Evolutionary conservation across 1,140 invertebrate species (phyloP).

Genomic region (Sycophila sp.): DNA sequence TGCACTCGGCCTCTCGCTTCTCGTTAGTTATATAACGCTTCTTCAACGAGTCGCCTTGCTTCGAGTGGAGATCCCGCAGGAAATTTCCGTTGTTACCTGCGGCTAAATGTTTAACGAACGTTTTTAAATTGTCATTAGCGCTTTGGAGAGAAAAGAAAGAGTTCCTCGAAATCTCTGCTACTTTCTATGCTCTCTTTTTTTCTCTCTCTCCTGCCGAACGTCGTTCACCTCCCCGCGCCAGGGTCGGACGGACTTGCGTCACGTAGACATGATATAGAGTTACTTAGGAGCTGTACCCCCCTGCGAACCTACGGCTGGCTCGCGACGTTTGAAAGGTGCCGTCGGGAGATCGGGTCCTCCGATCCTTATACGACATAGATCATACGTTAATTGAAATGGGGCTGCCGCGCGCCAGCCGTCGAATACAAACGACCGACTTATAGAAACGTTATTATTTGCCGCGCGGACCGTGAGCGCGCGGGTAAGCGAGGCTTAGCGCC

Average conservation of each 20-base stretch:
- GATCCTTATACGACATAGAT: conserved; percentile 64
- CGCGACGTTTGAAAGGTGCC: conserved; percentile 59
- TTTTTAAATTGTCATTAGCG: no score
- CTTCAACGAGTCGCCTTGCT: background rate
- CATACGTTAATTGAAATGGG: conserved; percentile 69
- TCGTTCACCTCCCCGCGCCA: background rate
- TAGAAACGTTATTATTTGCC: conserved; percentile 67
- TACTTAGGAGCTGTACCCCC: no score
- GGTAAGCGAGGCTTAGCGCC: conserved; percentile 1
- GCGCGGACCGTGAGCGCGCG: background rate
- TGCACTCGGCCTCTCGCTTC: background rate
- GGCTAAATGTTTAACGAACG: no score
- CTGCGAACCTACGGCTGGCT: no score
- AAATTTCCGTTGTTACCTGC: no score
- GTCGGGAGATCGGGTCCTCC: conserved; percentile 45
- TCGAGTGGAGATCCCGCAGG: no score
- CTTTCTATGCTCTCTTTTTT: no score
- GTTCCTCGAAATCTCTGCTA: no score
- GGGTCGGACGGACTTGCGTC: conserved; percentile 48
- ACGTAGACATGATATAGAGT: conserved; percentile 68
- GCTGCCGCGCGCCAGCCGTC: conserved; percentile 56
- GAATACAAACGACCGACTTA: conserved; percentile 68
- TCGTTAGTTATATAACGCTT: background rate
- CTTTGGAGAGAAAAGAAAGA: no score
- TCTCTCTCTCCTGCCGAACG: background rate